Conservation (phyloP, 2,888 invertebrate species). For the Parnassius glacialis region DNA sequence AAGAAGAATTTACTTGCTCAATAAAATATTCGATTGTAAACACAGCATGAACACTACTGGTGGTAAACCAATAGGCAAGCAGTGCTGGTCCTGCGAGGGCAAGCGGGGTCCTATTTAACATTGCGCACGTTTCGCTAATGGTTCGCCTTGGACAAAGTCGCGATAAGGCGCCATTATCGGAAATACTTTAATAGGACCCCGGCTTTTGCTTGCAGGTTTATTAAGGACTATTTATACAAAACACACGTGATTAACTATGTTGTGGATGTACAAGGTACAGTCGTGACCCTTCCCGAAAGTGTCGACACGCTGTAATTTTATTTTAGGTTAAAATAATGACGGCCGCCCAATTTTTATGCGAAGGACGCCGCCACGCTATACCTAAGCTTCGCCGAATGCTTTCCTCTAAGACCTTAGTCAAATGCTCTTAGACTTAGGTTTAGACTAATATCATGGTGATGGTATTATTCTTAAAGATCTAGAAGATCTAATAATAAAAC, state of each 20-base stretch:
- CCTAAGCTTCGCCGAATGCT: too few species aligned
- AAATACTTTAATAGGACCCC: conserved; percentile 36
- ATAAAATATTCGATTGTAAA: conserved; percentile 23
- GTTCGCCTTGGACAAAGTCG: conserved; percentile 26
- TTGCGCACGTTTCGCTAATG: conserved; percentile 37
- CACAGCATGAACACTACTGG: conserved; percentile 28
- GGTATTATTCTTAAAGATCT: too few species aligned
- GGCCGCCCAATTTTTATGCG: too few species aligned
- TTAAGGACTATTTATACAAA: background rate
- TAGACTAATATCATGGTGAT: too few species aligned
- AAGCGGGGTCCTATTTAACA: conserved; percentile 32
- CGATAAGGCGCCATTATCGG: conserved; percentile 32
- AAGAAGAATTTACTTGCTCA: background rate
- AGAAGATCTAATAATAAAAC: too few species aligned
- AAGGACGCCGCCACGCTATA: too few species aligned
- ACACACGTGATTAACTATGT: background rate
- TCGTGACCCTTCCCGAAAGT: too few species aligned
- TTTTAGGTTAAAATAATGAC: too few species aligned
- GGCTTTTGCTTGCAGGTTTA: conserved; percentile 6
- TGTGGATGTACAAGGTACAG: background rate
- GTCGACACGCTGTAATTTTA: too few species aligned
- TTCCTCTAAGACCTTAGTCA: too few species aligned
- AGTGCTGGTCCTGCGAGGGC: conserved; percentile 29
- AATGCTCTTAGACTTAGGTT: too few species aligned
- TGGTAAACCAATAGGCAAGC: conserved; percentile 34